These are phyloP conservation scores for Muscicapa comitata DNA, from an alignment of 2,797 vertebrate genomes.

Conservation along the genomic window DNA sequence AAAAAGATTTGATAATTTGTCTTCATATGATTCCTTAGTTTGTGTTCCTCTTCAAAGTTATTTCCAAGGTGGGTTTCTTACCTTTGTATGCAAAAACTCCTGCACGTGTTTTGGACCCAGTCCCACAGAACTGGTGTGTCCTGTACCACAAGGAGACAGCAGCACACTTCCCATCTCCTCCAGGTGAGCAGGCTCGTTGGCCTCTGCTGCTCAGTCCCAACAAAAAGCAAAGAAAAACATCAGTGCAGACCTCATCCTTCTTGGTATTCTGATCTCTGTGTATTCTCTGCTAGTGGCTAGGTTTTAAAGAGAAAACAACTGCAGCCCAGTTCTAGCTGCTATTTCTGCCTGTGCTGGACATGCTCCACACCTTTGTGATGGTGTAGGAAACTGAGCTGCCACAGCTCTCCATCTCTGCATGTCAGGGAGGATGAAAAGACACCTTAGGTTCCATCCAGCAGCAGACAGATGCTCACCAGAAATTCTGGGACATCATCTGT, in stretches of 20 bases:
- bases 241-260: not conserved
- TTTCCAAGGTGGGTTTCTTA: not conserved
- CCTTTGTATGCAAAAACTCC: not conserved
- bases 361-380: accelerated
- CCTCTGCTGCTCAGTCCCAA: not conserved
- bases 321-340: not conserved
- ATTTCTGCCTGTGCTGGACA: not conserved
- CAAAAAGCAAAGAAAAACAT: not conserved
- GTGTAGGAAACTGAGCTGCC: not conserved
- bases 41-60: not conserved
- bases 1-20: not conserved
- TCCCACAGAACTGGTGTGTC: not conserved
- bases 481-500: not conserved
- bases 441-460: not conserved
- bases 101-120: not conserved
- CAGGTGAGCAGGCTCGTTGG: accelerated
- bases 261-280: not conserved
- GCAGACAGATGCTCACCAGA: not conserved
- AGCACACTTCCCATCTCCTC: accelerated
- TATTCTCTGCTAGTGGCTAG: not conserved
- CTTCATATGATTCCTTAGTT: not conserved
- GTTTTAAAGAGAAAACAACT: not conserved
- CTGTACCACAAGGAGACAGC: accelerated
- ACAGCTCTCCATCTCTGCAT: not conserved
- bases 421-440: not conserved